Evolutionary conservation across 2,113 vertebrate genomes (phyloP), one percentile per base, ranked within the genome.

Genomic region (Myotis lucifugus): DNA sequence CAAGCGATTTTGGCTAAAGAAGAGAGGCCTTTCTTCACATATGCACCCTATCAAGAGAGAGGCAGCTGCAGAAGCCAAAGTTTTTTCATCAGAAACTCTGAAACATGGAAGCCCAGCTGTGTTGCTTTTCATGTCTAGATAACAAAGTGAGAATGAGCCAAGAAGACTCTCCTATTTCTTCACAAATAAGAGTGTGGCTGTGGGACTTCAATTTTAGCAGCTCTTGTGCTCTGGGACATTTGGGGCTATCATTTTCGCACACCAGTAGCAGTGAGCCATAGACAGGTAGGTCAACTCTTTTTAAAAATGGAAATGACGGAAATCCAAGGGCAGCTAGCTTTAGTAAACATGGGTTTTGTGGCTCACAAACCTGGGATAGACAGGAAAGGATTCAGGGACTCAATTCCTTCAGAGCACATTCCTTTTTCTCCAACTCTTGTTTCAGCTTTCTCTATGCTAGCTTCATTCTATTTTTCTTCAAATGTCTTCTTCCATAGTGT

Each of bases 121-220:
- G 25, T 27, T 86, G 88, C 48, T 90, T 78, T 76, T 46, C 40
- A 70, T 25, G 23, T 85, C 54, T 19, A 67, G 76, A 78, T 42
- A 91, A 89, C 52, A 91, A 46, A 88, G 66, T 77, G 12, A 59
- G 18, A 29, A 81, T 91, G 48, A 85, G 54, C 73, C 59, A 92
- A 84, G 70, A 94, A 67, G 77, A 40, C 83, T 86, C 34, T 90
- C 48, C 40, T 32, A 1, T 32, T 91, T n/a, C 46, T 92, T 88
- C n/a, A 54, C 27, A 91, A 40, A 72, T 77, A 13, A 92, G 15
- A 85, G 64, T 23, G 21, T n/a, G 72, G 27, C 12, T 56, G 15
- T 18, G 4, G 10, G 66, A 40, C 48, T 74, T 69, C 37, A 40
- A 69, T 93, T 66, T 89, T 37, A 96, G 85, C 40, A 81, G 77